Percentiles rank a stretch among this genome's conserved stretches.
phyloP scores from a whole-genome alignment of 2,888 invertebrate genomes.

The Agonum fuliginosum region DNA sequence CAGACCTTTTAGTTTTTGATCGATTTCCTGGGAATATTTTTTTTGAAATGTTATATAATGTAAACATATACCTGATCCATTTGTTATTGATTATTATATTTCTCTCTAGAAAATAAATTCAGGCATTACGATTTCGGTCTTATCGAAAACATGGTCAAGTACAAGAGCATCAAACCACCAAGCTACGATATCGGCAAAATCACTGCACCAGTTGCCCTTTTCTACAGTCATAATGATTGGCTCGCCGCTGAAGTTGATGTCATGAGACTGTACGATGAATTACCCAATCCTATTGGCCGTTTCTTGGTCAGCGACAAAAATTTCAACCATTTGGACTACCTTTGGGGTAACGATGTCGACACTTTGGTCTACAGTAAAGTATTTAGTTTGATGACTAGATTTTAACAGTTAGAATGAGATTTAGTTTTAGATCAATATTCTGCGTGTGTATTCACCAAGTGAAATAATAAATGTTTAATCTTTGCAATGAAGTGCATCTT shows the following conservation, averaged over 20 bases:
- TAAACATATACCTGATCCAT: too few species aligned
- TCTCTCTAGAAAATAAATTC: conserved; percentile 69
- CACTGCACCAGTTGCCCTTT: conserved; percentile 72
- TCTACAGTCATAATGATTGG: conserved; percentile 74
- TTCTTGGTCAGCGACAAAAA: conserved; percentile 72
- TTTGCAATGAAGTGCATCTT: too few species aligned
- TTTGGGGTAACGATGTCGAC: conserved; percentile 74
- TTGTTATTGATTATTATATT: conserved; percentile 44
- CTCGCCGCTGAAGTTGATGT: conserved; percentile 73
- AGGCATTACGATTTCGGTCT: conserved; percentile 77
- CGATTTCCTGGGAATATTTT: too few species aligned
- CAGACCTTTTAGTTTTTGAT: too few species aligned
- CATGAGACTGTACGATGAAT: conserved; percentile 70
- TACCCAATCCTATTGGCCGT: conserved; percentile 73
- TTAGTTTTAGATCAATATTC: neutral
- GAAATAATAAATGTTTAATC: neutral
- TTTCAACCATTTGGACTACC: conserved; percentile 78
- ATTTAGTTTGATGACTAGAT: conserved; percentile 60
- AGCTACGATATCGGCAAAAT: conserved; percentile 71
- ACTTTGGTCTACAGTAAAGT: conserved; percentile 64
- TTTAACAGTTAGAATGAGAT: conserved; percentile 12
- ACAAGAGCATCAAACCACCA: conserved; percentile 70
- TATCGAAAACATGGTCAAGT: conserved; percentile 65
- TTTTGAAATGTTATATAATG: too few species aligned
- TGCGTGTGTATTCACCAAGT: conserved; percentile 5